A percentile compares a stretch with the other conserved stretches of the same genome.
Evolutionary conservation across 2,113 vertebrate species (phyloP).

Genomic region (Mesocricetus auratus): DNA sequence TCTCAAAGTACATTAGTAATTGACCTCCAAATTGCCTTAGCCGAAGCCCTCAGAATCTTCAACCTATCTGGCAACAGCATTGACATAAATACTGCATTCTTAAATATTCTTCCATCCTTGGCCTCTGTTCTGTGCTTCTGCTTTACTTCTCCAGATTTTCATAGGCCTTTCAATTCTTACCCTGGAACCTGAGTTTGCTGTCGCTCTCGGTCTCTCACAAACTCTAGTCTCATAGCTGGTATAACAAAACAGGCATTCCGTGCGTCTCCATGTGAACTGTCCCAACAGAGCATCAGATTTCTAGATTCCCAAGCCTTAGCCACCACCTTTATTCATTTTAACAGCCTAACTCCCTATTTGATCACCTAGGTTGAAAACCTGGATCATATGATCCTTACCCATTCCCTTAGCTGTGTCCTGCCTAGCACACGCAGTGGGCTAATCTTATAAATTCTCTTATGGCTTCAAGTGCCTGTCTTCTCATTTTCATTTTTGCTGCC

Average conservation of each 20-base stretch:
- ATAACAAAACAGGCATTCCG: not conserved
- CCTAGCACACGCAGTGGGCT: not conserved
- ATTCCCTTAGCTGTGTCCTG: not conserved
- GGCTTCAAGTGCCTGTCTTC: not conserved
- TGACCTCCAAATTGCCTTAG: not conserved
- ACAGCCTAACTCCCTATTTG: not conserved
- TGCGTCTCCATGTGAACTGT: not conserved
- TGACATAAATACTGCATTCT: not conserved
- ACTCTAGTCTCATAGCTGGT: not conserved
- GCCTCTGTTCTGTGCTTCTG: not conserved
- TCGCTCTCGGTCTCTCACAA: not conserved
- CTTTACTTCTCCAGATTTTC: not conserved
- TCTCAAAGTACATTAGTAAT: not conserved
- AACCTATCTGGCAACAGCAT: not conserved
- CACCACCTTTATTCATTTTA: not conserved
- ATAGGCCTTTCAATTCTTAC: not conserved
- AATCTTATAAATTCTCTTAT: not conserved
- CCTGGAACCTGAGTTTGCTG: not conserved
- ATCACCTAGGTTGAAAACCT: not conserved
- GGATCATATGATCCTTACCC: not conserved
- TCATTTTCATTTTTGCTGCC: constrained; percentile 1
- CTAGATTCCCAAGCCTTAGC: not conserved
- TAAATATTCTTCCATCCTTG: not conserved
- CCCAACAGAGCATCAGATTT: constrained; percentile 12
- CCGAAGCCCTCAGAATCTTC: not conserved